Conservation (phyloP, 2,888 invertebrate genomes). For the Acleris cristana region DNA sequence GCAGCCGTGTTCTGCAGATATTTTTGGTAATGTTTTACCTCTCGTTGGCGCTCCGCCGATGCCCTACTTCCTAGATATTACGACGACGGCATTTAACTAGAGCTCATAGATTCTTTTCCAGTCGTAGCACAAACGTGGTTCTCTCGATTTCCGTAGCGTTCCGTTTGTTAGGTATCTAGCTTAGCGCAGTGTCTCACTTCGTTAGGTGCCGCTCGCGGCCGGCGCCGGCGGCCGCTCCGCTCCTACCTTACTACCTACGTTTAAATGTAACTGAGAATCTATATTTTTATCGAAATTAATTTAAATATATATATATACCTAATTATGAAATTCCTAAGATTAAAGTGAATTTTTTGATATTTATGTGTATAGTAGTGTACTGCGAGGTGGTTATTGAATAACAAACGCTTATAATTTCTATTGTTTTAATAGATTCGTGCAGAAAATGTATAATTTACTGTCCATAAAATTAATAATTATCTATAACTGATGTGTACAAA, state of each 20-base stretch:
- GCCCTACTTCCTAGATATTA: conserved; percentile 53
- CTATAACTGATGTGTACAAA: conserved; percentile 81
- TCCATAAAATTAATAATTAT: conserved; percentile 76
- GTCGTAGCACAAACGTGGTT: conserved; percentile 67
- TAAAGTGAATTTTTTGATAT: conserved; percentile 76
- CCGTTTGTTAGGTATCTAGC: conserved; percentile 62
- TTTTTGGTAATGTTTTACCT: conserved; percentile 76
- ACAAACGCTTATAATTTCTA: conserved; percentile 70
- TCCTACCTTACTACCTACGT: conserved; percentile 68
- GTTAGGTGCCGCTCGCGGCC: conserved; percentile 55
- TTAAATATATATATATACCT: conserved; percentile 63
- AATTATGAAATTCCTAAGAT: conserved; percentile 80
- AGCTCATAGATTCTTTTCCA: conserved; percentile 70
- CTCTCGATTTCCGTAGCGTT: conserved; percentile 63
- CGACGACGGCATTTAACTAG: conserved; percentile 71
- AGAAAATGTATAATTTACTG: conserved; percentile 76
- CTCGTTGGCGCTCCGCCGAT: conserved; percentile 47
- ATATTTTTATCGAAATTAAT: conserved; percentile 82
- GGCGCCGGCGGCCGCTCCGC: conserved; percentile 57
- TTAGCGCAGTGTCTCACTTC: conserved; percentile 59
- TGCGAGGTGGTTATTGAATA: conserved; percentile 68
- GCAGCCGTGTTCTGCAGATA: conserved; percentile 71
- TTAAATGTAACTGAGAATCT: conserved; percentile 76
- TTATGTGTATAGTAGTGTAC: conserved; percentile 78
- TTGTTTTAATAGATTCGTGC: conserved; percentile 67